A percentile compares a stretch with the other conserved stretches of the same genome.
These are phyloP conservation scores for Erpetoichthys calabaricus DNA, from an alignment of 2,797 vertebrate species.

Conservation along the genomic window DNA sequence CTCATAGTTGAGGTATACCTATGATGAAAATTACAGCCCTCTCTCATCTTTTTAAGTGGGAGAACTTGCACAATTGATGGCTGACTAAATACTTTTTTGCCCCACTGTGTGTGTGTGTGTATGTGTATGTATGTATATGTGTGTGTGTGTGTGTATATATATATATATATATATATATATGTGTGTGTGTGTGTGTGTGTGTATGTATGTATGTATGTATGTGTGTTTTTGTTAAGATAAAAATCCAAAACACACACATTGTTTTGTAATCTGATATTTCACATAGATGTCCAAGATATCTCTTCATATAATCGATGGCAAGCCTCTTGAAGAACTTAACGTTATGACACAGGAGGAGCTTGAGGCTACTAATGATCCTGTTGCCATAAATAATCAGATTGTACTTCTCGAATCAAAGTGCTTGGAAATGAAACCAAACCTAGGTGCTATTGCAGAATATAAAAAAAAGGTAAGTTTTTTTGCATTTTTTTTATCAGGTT, in stretches of 20 bases:
- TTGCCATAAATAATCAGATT: slow-evolving; percentile 66
- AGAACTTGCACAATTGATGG: no score
- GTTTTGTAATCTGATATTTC: no score
- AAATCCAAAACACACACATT: no score
- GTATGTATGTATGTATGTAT: not conserved
- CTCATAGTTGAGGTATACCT: no score
- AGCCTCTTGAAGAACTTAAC: slow-evolving; percentile 53
- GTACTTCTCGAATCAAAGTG: slow-evolving; percentile 73
- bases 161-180: no score
- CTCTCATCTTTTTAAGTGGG: no score
- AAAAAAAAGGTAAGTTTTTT: slow-evolving; percentile 68
- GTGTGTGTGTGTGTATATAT: no score
- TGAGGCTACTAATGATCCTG: slow-evolving; percentile 52
- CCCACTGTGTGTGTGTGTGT: no score
- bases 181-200: no score
- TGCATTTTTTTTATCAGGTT: not conserved
- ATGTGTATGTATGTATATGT: no score
- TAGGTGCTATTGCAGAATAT: slow-evolving; percentile 75
- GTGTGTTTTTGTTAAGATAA: not conserved
- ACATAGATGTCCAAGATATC: slow-evolving; percentile 63
- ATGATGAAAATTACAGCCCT: no score
- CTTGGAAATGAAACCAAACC: slow-evolving; percentile 78
- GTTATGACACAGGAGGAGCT: slow-evolving; percentile 56
- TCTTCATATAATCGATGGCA: slow-evolving; percentile 62
- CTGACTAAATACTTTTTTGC: no score